Base-by-base conservation (phyloP, 2,113 vertebrate genomes). In the Hepsetus odoe region DNA sequence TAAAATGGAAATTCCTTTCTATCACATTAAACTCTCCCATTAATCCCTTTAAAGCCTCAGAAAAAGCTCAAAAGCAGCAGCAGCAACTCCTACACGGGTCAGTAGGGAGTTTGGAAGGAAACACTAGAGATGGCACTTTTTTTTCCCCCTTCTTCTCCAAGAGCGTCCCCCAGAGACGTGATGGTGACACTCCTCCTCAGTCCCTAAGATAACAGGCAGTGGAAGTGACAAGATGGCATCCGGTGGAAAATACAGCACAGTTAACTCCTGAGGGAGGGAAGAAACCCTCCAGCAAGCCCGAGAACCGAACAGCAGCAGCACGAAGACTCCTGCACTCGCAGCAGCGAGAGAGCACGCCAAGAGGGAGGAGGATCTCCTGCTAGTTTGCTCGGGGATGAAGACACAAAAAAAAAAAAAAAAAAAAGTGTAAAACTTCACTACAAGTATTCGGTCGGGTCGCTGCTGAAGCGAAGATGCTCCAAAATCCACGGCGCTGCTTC, bases 191-290 rank as follows among this genome's bases (percentile, higher is more conserved):
- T 14, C 18, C 40, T 46, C 66, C 53, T 77, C 68, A 72, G 68
- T 53, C 55, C 56, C 67, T 62, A 67, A 58, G 62, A 64, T 64
- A 61, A 79, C 67, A 40, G 76, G 62, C 76, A 79, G 40, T 53
- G 76, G 56, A 77, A 77, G 40, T 78, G 76, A 79, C 68, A 64
- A 64, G 76, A 72, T 53, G 44, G 68, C 76, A 64, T 67, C n/a
- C 69, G 24, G 42, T 40, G 24, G 67, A 49, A 69, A 70, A 44
- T 11, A 38, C 55, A 71, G 68, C 68, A 28, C 76, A 30, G 59
- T 71, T n/a, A 61, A 64, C 49, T 79, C 76, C 76, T 38, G 44
- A 72, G 56, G 70, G 76, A 72, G 30, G 14, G 44, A 33, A 53
- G 24, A 72, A n/a, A 13, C 76, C 62, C 44, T 64, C 24, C 61